Evolutionary conservation across 2,888 invertebrate genomes (phyloP).

Genomic region (Philereme transversata): DNA sequence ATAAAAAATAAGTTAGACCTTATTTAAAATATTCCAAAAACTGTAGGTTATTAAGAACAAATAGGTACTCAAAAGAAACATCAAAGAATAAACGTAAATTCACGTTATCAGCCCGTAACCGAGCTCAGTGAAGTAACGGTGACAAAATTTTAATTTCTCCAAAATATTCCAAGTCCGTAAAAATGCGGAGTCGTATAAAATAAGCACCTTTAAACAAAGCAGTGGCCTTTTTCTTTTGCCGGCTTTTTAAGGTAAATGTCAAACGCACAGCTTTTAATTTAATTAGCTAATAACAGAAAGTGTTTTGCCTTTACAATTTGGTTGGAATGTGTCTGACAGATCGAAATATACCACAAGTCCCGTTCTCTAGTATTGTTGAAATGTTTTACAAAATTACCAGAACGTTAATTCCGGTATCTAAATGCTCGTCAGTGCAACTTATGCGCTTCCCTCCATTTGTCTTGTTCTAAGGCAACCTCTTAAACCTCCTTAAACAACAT

Average conservation of each 20-base stretch:
- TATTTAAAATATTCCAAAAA: neutral
- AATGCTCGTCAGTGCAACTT: no score
- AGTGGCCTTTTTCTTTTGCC: conserved; percentile 9
- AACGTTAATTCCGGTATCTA: no score
- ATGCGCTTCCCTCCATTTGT: no score
- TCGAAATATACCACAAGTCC: neutral
- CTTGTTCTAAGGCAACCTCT: no score
- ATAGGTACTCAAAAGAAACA: conserved; percentile 15
- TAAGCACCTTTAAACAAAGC: conserved; percentile 19
- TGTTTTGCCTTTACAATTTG: neutral
- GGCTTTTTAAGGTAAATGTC: conserved; percentile 9
- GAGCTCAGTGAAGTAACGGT: conserved; percentile 31
- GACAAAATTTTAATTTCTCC: conserved; percentile 40
- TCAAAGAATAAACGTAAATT: conserved; percentile 41
- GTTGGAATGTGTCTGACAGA: neutral
- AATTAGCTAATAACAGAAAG: conserved; percentile 10
- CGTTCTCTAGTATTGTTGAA: no score
- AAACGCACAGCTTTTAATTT: conserved; percentile 7
- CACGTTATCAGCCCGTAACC: conserved; percentile 36
- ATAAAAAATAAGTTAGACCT: no score
- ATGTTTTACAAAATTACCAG: no score
- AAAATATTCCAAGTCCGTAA: conserved; percentile 40
- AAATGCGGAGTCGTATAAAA: conserved; percentile 30
- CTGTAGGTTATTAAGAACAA: conserved; percentile 31
- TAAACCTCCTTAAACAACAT: no score